Evolutionary conservation across 2,888 invertebrate species (phyloP), one percentile per base, ranked within the genome.

Genomic region (Hybos culiciformis): DNA sequence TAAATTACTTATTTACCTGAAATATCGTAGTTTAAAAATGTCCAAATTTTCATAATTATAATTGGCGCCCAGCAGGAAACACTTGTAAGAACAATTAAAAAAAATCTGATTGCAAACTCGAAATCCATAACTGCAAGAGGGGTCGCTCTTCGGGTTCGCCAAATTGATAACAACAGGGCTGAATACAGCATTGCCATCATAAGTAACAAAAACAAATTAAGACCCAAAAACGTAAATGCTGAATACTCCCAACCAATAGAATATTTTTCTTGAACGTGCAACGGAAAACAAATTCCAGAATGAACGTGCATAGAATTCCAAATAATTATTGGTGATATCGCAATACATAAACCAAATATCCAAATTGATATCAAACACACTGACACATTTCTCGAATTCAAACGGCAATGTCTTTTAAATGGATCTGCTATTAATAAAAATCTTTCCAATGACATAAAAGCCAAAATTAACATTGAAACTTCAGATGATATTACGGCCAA

Each of bases 51-150:
- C 44, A 78, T 66, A 20, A 69, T 55, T 29, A 80, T 76, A 40
- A 81, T 78, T 7, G 81, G 81, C 12, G 74, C 70, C 81, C 81
- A 81, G 56, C 81, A 82, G 42, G 74, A 59, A n/a, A 73, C 73
- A 56, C 82, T 77, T 2, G 80, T 78, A 20, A 80, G 55, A 1
- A 82, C 79, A 49, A 82, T 80, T 54, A 80, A 71, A 56, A 80
- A 79, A 58, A 81, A 80, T 48, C 66, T 53, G 18, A 78, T 62
- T 1, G 77, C 78, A 55, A 82, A 75, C 51, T 78, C 75, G 46
- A 72, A 73, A 51, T 80, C 80, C 20, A 72, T 67, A 26, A 71
- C 60, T 14, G 73, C 69, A 23, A 75, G 56, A 3, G 76, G 70
- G 9, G 77, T 75, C 7, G 73, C 74, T 44, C 70, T 67, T 26